phyloP scores from a whole-genome alignment of 2,797 vertebrate species.

The Acrossocheilus fasciatus region DNA sequence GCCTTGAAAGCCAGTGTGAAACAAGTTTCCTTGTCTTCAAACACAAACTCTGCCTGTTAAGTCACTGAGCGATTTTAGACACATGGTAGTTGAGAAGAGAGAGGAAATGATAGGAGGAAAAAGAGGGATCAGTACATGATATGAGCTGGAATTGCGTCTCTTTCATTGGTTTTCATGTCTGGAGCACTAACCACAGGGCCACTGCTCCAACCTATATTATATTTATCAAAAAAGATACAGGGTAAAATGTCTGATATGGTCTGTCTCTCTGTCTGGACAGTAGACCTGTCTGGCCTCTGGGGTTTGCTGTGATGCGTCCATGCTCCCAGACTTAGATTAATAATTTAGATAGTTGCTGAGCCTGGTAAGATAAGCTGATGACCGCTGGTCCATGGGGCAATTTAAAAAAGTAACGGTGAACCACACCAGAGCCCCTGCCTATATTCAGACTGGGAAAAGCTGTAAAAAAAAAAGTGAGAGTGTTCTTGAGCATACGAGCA shows the following conservation, averaged over 20 bases:
- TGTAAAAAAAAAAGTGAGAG: neutral
- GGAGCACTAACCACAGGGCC: conserved; percentile 12
- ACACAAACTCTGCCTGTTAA: neutral
- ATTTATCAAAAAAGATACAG: conserved; percentile 26
- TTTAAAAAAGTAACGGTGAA: conserved; percentile 53
- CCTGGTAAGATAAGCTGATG: conserved; percentile 58
- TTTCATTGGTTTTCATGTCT: conserved; percentile 11
- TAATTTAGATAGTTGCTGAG: conserved; percentile 52
- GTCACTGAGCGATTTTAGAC: neutral
- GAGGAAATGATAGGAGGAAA: neutral
- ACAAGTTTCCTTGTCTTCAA: neutral
- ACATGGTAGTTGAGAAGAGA: neutral
- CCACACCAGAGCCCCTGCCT: conserved; percentile 38
- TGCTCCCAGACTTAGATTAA: conserved; percentile 48
- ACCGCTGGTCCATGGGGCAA: conserved; percentile 30
- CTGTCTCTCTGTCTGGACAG: conserved; percentile 37
- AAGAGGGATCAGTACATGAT: conserved; percentile 8
- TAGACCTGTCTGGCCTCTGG: conserved; percentile 41
- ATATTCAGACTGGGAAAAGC: conserved; percentile 1
- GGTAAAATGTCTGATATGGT: conserved; percentile 18
- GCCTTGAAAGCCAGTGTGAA: neutral
- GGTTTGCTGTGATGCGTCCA: conserved; percentile 40
- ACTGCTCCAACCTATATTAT: conserved; percentile 1
- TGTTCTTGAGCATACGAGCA: neutral
- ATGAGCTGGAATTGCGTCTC: neutral